Conservation (phyloP, 1,140 invertebrate genomes). For the Drosophila grimshawi region DNA sequence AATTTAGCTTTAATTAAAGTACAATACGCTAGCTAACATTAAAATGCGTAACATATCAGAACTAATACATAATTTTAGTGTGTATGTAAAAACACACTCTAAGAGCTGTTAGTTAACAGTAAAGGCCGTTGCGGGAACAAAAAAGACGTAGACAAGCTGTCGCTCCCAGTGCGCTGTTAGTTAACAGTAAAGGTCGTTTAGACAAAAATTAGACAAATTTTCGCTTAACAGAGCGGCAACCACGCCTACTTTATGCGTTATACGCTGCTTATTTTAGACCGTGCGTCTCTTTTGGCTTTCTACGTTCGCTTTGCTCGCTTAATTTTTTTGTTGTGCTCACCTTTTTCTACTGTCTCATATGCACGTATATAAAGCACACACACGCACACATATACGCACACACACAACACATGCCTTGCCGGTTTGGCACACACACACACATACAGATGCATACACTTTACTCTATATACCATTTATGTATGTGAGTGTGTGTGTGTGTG, state of each 20-base stretch:
- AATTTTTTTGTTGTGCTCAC: slow-evolving; percentile 79
- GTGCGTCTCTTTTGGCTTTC: slow-evolving; percentile 28
- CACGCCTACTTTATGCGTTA: slow-evolving; percentile 27
- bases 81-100: neutral
- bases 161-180: slow-evolving; percentile 20
- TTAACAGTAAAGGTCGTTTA: slow-evolving; percentile 43
- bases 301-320: slow-evolving; percentile 55
- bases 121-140: slow-evolving; percentile 3
- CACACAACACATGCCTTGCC: slow-evolving; percentile 47
- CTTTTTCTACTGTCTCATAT: slow-evolving; percentile 69
- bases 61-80: neutral
- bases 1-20: neutral
- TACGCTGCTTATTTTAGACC: slow-evolving; percentile 2
- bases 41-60: neutral
- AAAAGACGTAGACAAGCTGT: neutral
- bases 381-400: slow-evolving; percentile 37
- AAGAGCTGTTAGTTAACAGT: slow-evolving; percentile 2
- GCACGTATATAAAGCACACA: slow-evolving; percentile 44
- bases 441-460: slow-evolving; percentile 9
- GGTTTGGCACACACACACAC: slow-evolving; percentile 54
- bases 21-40: neutral
- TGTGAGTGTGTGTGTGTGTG: slow-evolving; percentile 7
- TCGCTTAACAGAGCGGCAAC: slow-evolving; percentile 16
- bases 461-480: slow-evolving; percentile 20
- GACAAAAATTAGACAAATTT: slow-evolving; percentile 1